Evolutionary conservation across 2,888 invertebrate species (phyloP), one percentile per base, ranked within the genome.

Genomic region (Esperia sulphurella): DNA sequence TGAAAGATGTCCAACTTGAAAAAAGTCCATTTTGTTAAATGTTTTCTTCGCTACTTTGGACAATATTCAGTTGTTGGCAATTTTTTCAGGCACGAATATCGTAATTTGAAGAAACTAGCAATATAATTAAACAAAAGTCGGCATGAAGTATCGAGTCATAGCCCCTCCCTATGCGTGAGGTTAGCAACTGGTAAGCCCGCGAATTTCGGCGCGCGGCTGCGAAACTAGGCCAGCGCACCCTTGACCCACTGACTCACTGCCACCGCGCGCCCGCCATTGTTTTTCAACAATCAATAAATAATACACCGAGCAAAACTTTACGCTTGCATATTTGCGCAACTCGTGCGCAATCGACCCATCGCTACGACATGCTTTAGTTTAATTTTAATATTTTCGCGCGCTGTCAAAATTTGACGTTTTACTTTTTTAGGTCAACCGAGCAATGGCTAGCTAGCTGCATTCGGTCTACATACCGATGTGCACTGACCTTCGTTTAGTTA

Each of bases 201-300:
- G 79, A 88, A 86, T 85, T 88, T 87, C 79, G 87, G 83, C 80
- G 74, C 80, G 76, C 79, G 72, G 74, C 79, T 75, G 76, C 76
- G 79, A 76, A 87, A 81, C 79, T 88, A 80, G 88, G 87, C 69
- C 85, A 75, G 74, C 71, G 74, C 79, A 77, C 79, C 88, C 88
- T 87, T 89, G 88, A 86, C 88, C 82, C 74, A 88, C 87, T 89
- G 88, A 83, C 87, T 87, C 79, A 88, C 83, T 88, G 84, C 79
- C 86, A 79, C 80, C 79, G 70, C 74, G 75, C 79, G 70, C 74
- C 75, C 79, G 79, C 78, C 83, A 87, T 88, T 87, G 87, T 88
- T 86, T 85, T 85, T 83, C 82, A 85, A 87, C 87, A 86, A 88
- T 88, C 87, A 87, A 88, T 88, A 88, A 85, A 84, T 85, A 88